Conservation (phyloP, 2,888 invertebrate genomes). For the Drosophila vallismaia region DNA sequence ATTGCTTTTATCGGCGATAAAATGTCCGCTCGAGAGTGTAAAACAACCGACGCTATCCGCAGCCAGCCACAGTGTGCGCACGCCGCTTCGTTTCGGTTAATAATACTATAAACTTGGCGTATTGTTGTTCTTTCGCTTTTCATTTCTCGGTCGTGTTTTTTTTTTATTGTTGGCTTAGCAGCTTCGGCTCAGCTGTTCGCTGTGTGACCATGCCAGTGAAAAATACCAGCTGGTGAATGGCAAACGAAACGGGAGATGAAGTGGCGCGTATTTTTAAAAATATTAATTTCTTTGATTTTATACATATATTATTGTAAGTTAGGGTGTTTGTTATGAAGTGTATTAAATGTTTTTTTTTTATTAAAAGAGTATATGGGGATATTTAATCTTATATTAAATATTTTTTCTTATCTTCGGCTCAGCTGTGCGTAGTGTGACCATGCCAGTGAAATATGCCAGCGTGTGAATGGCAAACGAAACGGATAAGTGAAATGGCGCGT, state of each 20-base stretch:
- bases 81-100: slow-evolving; percentile 28
- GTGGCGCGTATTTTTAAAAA: background rate
- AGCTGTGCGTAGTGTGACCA: slow-evolving; percentile 17
- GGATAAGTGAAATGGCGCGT: background rate
- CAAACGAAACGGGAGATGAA: background rate
- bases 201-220: slow-evolving; percentile 12
- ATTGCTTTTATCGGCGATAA: slow-evolving; percentile 7
- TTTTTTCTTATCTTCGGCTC: background rate
- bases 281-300: background rate
- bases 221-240: background rate
- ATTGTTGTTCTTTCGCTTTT: slow-evolving; percentile 26
- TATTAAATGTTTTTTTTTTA: too few species aligned
- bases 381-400: too few species aligned
- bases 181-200: slow-evolving; percentile 26
- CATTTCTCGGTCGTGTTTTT: slow-evolving; percentile 10
- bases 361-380: too few species aligned
- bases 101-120: slow-evolving; percentile 29
- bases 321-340: too few species aligned
- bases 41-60: slow-evolving; percentile 31
- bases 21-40: slow-evolving; percentile 4
- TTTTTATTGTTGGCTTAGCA: background rate
- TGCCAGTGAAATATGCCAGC: slow-evolving; percentile 18
- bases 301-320: too few species aligned
- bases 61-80: slow-evolving; percentile 30
- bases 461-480: background rate